Conservation (phyloP, 2,888 invertebrate genomes). For the Oxytorus armatus region DNA sequence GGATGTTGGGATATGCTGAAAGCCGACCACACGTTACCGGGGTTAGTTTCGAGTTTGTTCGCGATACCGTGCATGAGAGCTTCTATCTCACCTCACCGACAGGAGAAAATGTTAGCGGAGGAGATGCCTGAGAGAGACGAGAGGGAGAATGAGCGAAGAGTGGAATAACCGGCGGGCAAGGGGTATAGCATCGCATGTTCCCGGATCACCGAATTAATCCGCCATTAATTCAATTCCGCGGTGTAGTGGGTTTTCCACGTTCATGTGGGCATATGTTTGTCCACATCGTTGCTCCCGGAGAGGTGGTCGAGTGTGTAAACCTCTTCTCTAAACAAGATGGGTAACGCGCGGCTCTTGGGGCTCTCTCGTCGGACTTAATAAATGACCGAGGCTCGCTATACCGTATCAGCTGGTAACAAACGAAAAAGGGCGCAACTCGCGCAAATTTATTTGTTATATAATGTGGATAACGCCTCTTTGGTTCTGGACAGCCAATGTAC, state of each 20-base stretch:
- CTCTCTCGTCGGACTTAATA: slow-evolving; percentile 77
- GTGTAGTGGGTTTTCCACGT: slow-evolving; percentile 64
- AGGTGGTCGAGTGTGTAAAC: slow-evolving; percentile 82
- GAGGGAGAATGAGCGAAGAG: slow-evolving; percentile 27
- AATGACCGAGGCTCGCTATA: slow-evolving; percentile 74
- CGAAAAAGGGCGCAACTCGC: not conserved
- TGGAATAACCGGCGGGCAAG: slow-evolving; percentile 58
- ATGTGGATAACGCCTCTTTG: not conserved
- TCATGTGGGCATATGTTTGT: not conserved
- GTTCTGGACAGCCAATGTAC: not conserved
- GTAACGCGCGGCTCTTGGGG: slow-evolving; percentile 60
- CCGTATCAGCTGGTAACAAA: not conserved
- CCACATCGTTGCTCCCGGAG: slow-evolving; percentile 67
- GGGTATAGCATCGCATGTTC: slow-evolving; percentile 74
- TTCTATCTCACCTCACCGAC: slow-evolving; percentile 20
- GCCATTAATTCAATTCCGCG: slow-evolving; percentile 81
- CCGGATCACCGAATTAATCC: slow-evolving; percentile 83
- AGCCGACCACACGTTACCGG: slow-evolving; percentile 57
- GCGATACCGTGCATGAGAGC: slow-evolving; percentile 32
- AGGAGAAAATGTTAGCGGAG: slow-evolving; percentile 30
- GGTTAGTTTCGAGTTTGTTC: slow-evolving; percentile 63
- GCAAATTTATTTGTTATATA: not conserved
- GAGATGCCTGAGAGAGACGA: slow-evolving; percentile 11
- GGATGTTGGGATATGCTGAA: slow-evolving; percentile 30
- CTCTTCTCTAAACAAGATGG: slow-evolving; percentile 82